Evolutionary conservation across 1,140 invertebrate species (phyloP), one percentile per base, ranked within the genome.

Genomic region (Hylaeus volcanicus): DNA sequence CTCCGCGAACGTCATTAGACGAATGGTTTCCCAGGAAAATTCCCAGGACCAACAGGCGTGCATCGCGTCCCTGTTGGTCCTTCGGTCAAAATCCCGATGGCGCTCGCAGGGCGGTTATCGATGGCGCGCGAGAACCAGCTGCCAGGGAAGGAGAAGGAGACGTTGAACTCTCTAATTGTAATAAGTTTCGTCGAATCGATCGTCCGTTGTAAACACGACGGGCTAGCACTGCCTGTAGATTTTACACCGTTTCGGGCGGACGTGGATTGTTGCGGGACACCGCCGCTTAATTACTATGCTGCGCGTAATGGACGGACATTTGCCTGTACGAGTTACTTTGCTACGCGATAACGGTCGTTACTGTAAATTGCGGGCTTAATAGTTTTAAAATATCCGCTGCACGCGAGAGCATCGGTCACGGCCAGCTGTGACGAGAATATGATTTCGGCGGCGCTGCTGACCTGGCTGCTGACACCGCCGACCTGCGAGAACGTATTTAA

Each of bases 251-350:
- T 74, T 43, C 74, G 81, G 48, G 81, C 82, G 80, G 76, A 73
- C 70, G 70, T 80, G 82, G 85, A 85, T 86, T 77, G 85, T 83
- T 86, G 84, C 69, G 85, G 85, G 70, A 80, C 65, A 86, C 84
- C 85, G 65, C 84, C 70, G 81, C 86, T 86, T 86, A 86, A 86
- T 86, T 86, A 83, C 85, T 74, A 63, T 48, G 81, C 76, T 74
- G 63, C 65, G 65, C 72, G 73, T 83, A 83, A 83, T 79, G 85
- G 82, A 83, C 60, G 81, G 79, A 83, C 84, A 76, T 86, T 86
- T 86, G 73, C 73, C 82, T 66, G 41, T 75, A 72, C 77, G 76
- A 86, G 82, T 85, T 85, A 86, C 82, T 86, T 86, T 80, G 80
- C 71, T 64, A 15, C 69, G 61, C 73, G 73, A 77, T 74, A 79